Conservation (phyloP, 64 coral and sea anemone genomes). For the Pocillopora verrucosa region DNA sequence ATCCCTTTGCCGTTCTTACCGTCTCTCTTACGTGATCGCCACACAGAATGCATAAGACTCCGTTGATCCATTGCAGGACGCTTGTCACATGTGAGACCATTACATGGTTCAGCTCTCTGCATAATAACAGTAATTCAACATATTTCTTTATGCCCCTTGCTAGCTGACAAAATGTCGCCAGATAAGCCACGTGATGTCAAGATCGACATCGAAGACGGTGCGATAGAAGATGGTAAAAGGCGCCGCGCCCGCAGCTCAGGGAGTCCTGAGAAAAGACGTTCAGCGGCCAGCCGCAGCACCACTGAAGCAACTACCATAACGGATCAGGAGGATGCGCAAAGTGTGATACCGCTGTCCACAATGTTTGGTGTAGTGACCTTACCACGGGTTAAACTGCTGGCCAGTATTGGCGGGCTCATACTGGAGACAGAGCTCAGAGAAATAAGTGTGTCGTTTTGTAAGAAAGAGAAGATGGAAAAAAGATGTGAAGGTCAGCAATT, state of each 20-base stretch:
- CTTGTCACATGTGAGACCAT: too few relatives aligned
- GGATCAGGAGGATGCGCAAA: constrained; percentile 55
- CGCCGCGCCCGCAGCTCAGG: constrained; percentile 6
- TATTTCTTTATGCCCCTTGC: neutral
- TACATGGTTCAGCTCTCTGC: too few relatives aligned
- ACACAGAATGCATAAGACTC: neutral
- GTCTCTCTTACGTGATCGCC: neutral
- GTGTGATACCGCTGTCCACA: constrained; percentile 57
- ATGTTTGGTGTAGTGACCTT: constrained; percentile 80
- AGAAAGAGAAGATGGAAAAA: constrained; percentile 64
- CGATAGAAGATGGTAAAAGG: constrained; percentile 17
- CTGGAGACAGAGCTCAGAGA: constrained; percentile 90
- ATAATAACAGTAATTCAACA: too few relatives aligned
- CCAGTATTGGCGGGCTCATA: constrained; percentile 84
- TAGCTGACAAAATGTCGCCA: constrained; percentile 42
- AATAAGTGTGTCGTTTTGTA: constrained; percentile 65
- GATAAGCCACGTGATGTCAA: constrained; percentile 67
- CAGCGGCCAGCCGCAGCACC: constrained; percentile 54
- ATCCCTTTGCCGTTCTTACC: too few relatives aligned
- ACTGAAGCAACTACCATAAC: constrained; percentile 41
- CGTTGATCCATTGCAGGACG: too few relatives aligned
- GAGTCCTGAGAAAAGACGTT: constrained; percentile 33
- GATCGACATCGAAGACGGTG: constrained; percentile 84
- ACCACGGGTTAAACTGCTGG: constrained; percentile 72
- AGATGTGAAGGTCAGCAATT: constrained; percentile 32